phyloP scores from a whole-genome alignment of 2,797 vertebrate species.

The Zonotrichia albicollis region DNA sequence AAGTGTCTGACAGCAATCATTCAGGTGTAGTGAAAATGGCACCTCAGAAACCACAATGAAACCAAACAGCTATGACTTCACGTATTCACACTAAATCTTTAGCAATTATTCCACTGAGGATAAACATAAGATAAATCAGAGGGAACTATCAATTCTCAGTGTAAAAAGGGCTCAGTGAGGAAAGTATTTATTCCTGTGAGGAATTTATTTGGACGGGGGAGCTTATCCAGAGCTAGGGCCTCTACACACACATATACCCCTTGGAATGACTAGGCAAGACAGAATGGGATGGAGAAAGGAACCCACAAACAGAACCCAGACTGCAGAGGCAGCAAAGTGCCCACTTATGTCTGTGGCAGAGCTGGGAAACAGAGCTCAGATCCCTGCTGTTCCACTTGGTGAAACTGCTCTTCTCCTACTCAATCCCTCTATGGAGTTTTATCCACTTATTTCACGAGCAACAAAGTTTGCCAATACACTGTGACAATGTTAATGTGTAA shows the following conservation, averaged over 20 bases:
- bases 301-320: neutral
- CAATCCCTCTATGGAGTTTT: neutral
- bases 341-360: rapidly evolving
- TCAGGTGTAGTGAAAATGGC: neutral
- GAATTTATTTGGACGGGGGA: neutral
- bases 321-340: neutral
- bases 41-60: neutral
- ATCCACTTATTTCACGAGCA: neutral
- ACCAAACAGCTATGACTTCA: neutral
- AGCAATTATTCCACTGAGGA: neutral
- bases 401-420: neutral
- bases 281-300: neutral
- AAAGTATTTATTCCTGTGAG: neutral
- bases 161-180: neutral
- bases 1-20: neutral
- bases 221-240: neutral
- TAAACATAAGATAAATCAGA: neutral
- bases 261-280: neutral
- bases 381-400: neutral
- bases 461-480: neutral
- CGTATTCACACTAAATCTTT: neutral
- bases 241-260: neutral
- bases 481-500: neutral
- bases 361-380: neutral
- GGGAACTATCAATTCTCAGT: neutral